Percentiles rank a stretch among this genome's conserved stretches.
These are phyloP conservation scores for Melanotaenia nigrans DNA, from an alignment of 2,797 vertebrate genomes.

Conservation along the genomic window DNA sequence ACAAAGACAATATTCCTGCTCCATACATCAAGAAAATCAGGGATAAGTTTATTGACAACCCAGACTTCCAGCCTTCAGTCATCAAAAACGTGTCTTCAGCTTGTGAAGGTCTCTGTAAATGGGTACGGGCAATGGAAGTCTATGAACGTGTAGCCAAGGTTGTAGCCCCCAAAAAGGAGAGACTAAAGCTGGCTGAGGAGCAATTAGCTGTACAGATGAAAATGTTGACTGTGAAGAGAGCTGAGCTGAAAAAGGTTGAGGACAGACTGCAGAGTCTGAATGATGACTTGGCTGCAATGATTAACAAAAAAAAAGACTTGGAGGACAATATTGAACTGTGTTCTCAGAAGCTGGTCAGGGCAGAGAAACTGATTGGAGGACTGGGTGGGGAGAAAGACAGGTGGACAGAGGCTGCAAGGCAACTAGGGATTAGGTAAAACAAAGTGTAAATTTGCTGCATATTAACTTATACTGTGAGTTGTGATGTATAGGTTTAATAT, in stretches of 20 bases:
- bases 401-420: constrained; percentile 90
- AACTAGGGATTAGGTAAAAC: constrained; percentile 77
- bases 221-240: constrained; percentile 86
- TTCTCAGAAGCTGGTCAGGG: constrained; percentile 89
- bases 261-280: constrained; percentile 88
- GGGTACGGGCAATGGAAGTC: constrained; percentile 94
- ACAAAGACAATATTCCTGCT: constrained; percentile 91
- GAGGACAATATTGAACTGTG: constrained; percentile 91
- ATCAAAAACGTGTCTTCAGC: constrained; percentile 95
- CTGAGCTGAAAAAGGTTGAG: constrained; percentile 87
- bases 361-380: constrained; percentile 92
- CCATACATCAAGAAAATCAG: constrained; percentile 89
- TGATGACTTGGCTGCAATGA: constrained; percentile 87
- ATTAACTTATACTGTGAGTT: neutral
- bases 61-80: constrained; percentile 89
- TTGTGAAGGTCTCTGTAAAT: constrained; percentile 94
- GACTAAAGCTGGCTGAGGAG: constrained; percentile 83
- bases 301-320: constrained; percentile 83
- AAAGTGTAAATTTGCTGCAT: neutral
- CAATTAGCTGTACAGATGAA: constrained; percentile 85
- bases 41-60: constrained; percentile 89
- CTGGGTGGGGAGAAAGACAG: constrained; percentile 94
- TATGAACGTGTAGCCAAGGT: constrained; percentile 92
- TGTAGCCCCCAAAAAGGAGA: constrained; percentile 90
- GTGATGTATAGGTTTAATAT: constrained; percentile 1